Evolutionary conservation across 2,797 vertebrate species (phyloP).

Genomic region (Oceanodroma leucorhoa): DNA sequence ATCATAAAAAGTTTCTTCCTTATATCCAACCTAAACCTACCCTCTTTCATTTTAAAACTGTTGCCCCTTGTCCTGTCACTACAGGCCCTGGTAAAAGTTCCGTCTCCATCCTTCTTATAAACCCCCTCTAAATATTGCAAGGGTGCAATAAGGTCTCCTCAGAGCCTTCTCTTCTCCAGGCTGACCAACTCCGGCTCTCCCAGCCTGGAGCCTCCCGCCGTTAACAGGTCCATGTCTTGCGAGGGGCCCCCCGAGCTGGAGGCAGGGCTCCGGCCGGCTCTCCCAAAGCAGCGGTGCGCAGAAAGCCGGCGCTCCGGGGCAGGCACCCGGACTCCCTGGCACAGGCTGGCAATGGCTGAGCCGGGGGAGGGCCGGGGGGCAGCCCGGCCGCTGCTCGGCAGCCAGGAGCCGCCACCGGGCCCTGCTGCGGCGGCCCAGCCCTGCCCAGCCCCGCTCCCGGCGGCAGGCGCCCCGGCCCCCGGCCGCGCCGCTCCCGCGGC

Average conservation of each 20-base stretch:
- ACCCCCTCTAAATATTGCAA: neutral
- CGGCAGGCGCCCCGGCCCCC: neutral
- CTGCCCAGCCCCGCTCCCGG: neutral
- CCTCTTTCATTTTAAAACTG: neutral
- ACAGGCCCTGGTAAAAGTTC: neutral
- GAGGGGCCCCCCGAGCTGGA: neutral
- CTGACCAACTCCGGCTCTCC: neutral
- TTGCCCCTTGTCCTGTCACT: neutral
- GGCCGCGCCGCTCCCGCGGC: neutral
- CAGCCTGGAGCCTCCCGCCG: neutral
- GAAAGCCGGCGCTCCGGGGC: neutral
- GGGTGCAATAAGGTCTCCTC: neutral
- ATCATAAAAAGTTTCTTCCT: neutral
- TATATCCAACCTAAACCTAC: neutral
- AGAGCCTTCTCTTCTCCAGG: neutral
- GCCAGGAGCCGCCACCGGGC: too few relatives aligned
- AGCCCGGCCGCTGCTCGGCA: neutral
- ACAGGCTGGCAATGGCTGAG: neutral
- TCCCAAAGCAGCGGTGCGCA: accelerated
- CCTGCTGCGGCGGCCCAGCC: neutral
- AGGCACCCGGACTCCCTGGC: too few relatives aligned
- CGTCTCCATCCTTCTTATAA: neutral
- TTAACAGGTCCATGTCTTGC: accelerated
- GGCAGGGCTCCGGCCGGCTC: neutral
- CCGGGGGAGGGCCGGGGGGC: neutral